A percentile compares a stretch with the other conserved stretches of the same genome.
phyloP scores from a whole-genome alignment of 2,797 vertebrate species.

The Macroramphosus scolopax region DNA sequence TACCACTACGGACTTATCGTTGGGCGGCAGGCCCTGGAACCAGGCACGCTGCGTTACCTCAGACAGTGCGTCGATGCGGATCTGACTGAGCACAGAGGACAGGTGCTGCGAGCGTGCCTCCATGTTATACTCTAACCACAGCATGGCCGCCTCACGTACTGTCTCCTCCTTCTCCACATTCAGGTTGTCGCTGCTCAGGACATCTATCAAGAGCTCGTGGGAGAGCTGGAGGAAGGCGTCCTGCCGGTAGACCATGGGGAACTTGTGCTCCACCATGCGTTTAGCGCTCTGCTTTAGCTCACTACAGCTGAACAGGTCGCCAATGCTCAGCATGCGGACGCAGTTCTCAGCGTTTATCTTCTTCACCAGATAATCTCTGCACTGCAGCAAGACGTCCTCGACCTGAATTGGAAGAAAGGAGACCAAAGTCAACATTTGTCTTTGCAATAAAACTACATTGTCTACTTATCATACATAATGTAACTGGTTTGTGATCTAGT shows the following conservation, averaged over 20 bases:
- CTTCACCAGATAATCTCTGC: slow-evolving; percentile 96
- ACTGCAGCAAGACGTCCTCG: slow-evolving; percentile 92
- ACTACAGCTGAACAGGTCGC: slow-evolving; percentile 95
- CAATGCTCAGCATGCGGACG: slow-evolving; percentile 94
- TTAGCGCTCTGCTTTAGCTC: slow-evolving; percentile 96
- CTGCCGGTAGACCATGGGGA: slow-evolving; percentile 92
- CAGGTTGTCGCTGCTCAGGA: slow-evolving; percentile 98
- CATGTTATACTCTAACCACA: slow-evolving; percentile 98
- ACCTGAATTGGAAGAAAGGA: slow-evolving; percentile 75
- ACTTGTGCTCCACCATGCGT: slow-evolving; percentile 99
- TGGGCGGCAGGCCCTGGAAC: slow-evolving; percentile 97
- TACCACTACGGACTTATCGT: slow-evolving; percentile 97
- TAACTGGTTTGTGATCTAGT: too few species aligned
- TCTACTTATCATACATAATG: too few species aligned
- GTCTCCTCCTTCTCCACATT: slow-evolving; percentile 99
- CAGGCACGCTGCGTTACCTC: slow-evolving; percentile 98
- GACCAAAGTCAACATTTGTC: neutral
- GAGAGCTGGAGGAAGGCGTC: slow-evolving; percentile 97
- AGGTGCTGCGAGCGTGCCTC: slow-evolving; percentile 94
- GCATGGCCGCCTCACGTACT: slow-evolving; percentile 96
- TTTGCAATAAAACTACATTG: too few species aligned
- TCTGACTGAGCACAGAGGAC: slow-evolving; percentile 96
- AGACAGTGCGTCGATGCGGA: slow-evolving; percentile 95
- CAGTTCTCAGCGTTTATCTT: slow-evolving; percentile 98
- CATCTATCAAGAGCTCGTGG: slow-evolving; percentile 91